These are phyloP conservation scores for Trachymyrmex cornetzi DNA, from an alignment of 1,140 invertebrate species.

Conservation along the genomic window DNA sequence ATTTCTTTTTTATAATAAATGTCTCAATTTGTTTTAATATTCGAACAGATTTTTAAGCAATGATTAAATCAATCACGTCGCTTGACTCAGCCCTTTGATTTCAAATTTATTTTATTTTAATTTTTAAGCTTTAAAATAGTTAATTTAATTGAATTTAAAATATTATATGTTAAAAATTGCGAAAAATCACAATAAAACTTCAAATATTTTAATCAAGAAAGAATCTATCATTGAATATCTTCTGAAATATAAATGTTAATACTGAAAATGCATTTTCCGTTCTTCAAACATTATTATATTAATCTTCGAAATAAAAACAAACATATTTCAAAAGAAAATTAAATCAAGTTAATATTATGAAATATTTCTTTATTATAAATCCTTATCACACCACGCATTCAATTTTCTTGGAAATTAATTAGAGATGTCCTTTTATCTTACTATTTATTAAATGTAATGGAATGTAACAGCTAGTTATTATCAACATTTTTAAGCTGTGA, in stretches of 20 bases:
- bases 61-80: too few species aligned
- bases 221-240: neutral
- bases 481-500: neutral
- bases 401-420: neutral
- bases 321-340: neutral
- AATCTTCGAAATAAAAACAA: conserved; percentile 4
- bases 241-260: conserved; percentile 13
- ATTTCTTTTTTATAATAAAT: too few species aligned
- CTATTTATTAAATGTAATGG: neutral
- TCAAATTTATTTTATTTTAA: too few species aligned
- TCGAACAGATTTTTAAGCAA: too few species aligned
- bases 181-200: neutral
- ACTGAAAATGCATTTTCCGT: neutral
- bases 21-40: too few species aligned
- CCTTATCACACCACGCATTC: neutral
- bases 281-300: neutral
- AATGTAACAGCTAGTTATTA: neutral
- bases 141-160: neutral
- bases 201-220: neutral
- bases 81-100: too few species aligned
- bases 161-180: neutral
- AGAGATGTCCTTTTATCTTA: neutral
- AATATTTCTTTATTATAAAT: neutral
- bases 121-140: too few species aligned
- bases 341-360: neutral